Evolutionary conservation across 2,888 invertebrate genomes (phyloP), one percentile per base, ranked within the genome.

Genomic region (Byasa hedistus): DNA sequence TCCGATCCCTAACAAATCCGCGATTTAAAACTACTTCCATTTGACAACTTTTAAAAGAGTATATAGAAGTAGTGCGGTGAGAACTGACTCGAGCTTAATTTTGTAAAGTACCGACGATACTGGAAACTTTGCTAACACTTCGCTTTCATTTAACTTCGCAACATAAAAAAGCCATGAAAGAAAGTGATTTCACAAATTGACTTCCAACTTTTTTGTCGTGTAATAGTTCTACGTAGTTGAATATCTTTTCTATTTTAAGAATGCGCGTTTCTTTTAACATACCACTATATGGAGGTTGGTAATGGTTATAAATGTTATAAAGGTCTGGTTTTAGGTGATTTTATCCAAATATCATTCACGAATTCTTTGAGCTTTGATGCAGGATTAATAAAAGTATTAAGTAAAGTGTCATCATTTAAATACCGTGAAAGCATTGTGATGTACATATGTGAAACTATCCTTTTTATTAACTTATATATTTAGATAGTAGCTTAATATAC

Each of bases 141-240:
- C 64, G 58, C 64, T 66, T 60, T 61, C 65, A 61, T 60, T 66
- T 66, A 66, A 66, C 66, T 66, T 66, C 44, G 61, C 61, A 12
- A 54, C 52, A 58, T 62, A 62, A 66, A 66, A 66, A 62, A 62
- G 58, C 55, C 17, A 58, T 32, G 36, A 61, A 66, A 58, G 59
- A 62, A 62, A 66, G 66, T 62, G 66, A 66, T 66, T 66, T 62
- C 32, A 27, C 62, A 66, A 66, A 66, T 66, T 48, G 62, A 62
- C 62, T 66, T 57, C n/a, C 44, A 54, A 62, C 57, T 62, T 66
- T 62, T 55, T 55, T 57, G 39, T 39, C 39, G 57, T 36, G 23
- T 58, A 51, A 44, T 59, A 22, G 27, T 39, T 19, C 52, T 36
- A 58, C 32, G 55, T 3, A 48, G n/a, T 48, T 48, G 17, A 39